Evolutionary conservation across 2,888 invertebrate genomes (phyloP), one percentile per base, ranked within the genome.

Genomic region (Gastrophysa polygoni): DNA sequence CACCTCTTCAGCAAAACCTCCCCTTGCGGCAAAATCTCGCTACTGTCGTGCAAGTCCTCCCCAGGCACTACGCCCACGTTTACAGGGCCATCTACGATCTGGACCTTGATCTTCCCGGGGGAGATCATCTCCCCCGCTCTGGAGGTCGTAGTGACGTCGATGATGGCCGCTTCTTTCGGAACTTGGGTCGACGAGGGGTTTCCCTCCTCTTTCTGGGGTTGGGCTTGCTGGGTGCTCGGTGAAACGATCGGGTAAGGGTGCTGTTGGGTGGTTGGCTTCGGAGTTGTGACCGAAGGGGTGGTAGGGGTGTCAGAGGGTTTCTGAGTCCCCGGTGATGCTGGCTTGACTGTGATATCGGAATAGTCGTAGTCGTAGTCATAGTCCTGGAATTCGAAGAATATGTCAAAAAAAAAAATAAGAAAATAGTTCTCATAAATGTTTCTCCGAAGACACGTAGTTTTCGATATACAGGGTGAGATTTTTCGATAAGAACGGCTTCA

Each of bases 351-450:
- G 79, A 90, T 86, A 74, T 90, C 90, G 3, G 88, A 83, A 73
- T 90, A 89, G 77, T 91, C 90, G 76, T 91, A 91, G 54, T 87
- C 86, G 75, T 90, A 90, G 80, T 91, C 89, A 69, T 89, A 89
- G 75, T 88, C 89, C 90, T 90, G 82, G 28, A 84, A 86, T 59
- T 56, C 57, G 46, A 50, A 32, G 18, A 11, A 14, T 3, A 60
- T 48, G 38, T 21, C 5, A 50, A 11, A 18, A 32, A n/a, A 17
- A 51, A 61, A 10, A 61, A n/a, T 49, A n/a, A n/a, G 1, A 51
- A 16, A 34, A 21, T 49, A 10, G 21, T 51, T 17, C 21, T 50
- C 1, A 28, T n/a, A 46, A n/a, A n/a, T n/a, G n/a, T n/a, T n/a
- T n/a, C n/a, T n/a, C n/a, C n/a, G n/a, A n/a, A n/a, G n/a, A n/a